These are phyloP conservation scores for Columba janthina DNA, from an alignment of 2,113 vertebrate species.

Conservation along the genomic window DNA sequence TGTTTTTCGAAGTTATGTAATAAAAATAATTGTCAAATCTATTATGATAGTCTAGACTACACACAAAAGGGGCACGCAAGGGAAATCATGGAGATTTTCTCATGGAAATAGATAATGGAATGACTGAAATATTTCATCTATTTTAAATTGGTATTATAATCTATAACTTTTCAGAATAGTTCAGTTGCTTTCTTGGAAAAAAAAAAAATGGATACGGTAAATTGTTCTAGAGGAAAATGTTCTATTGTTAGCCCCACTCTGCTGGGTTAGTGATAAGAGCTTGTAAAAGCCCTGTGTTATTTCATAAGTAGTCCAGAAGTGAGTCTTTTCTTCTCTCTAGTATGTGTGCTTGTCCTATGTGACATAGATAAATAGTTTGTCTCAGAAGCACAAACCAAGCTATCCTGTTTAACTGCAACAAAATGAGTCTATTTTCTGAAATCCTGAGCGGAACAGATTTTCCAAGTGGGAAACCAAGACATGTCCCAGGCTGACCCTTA, in stretches of 20 bases:
- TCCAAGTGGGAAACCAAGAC: not conserved
- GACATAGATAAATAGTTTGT: not conserved
- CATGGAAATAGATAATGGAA: not conserved
- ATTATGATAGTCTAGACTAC: slow-evolving; percentile 31
- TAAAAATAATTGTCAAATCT: slow-evolving; percentile 35
- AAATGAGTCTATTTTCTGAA: not conserved
- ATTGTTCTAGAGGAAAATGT: slow-evolving; percentile 10
- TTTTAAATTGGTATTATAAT: not conserved
- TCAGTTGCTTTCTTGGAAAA: not conserved
- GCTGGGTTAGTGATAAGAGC: not conserved
- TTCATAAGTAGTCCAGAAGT: not conserved
- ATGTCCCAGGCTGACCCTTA: not conserved
- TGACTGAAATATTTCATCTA: not conserved
- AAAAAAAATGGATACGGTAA: not conserved
- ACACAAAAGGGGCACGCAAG: not conserved
- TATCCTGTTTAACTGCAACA: not conserved
- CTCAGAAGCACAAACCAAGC: not conserved
- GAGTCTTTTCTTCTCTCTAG: not conserved
- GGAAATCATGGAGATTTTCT: not conserved
- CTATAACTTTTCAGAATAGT: slow-evolving; percentile 1
- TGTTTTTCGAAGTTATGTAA: slow-evolving; percentile 22
- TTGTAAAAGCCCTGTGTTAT: not conserved
- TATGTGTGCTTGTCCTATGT: not conserved
- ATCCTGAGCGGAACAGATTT: not conserved
- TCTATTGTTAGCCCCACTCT: not conserved